A percentile compares a stretch with the other conserved stretches of the same genome.
These are phyloP conservation scores for Acanthococcus lagerstroemiae DNA, from an alignment of 2,888 invertebrate genomes.

Conservation along the genomic window DNA sequence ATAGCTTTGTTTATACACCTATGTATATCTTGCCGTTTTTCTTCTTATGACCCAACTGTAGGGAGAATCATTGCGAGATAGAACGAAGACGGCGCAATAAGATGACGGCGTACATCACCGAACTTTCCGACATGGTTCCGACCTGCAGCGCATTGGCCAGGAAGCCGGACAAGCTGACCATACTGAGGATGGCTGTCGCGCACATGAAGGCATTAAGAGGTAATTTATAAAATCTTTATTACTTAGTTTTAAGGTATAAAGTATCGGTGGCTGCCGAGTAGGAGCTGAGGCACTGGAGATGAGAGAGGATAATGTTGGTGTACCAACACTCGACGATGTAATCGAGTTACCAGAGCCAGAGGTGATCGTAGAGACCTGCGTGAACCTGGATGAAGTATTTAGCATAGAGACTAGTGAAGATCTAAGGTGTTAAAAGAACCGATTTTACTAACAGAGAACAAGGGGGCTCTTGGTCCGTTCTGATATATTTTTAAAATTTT, in stretches of 20 bases:
- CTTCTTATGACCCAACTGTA: slow-evolving; percentile 47
- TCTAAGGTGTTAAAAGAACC: too few species aligned
- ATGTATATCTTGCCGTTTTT: slow-evolving; percentile 38
- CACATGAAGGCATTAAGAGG: slow-evolving; percentile 98
- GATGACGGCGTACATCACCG: slow-evolving; percentile 99
- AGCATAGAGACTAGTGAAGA: too few species aligned
- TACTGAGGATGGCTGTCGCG: slow-evolving; percentile 97
- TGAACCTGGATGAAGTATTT: too few species aligned
- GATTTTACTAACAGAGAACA: too few species aligned
- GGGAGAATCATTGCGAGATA: slow-evolving; percentile 98
- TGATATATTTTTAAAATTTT: too few species aligned
- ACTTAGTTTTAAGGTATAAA: too few species aligned
- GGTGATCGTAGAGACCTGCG: too few species aligned
- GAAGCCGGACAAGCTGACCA: slow-evolving; percentile 98
- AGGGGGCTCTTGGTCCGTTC: too few species aligned
- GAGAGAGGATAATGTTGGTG: too few species aligned
- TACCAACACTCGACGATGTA: too few species aligned
- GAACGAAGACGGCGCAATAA: slow-evolving; percentile 96
- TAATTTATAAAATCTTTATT: slow-evolving; percentile 44
- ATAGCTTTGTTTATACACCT: slow-evolving; percentile 21
- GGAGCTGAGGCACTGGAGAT: too few species aligned
- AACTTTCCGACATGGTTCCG: slow-evolving; percentile 98
- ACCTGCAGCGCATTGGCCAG: slow-evolving; percentile 95
- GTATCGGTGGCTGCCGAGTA: not conserved
- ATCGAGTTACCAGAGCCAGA: too few species aligned